Base-by-base conservation (phyloP, 37 sponge, comb jelly and placozoan genomes). In the Ephydatia muelleri region DNA sequence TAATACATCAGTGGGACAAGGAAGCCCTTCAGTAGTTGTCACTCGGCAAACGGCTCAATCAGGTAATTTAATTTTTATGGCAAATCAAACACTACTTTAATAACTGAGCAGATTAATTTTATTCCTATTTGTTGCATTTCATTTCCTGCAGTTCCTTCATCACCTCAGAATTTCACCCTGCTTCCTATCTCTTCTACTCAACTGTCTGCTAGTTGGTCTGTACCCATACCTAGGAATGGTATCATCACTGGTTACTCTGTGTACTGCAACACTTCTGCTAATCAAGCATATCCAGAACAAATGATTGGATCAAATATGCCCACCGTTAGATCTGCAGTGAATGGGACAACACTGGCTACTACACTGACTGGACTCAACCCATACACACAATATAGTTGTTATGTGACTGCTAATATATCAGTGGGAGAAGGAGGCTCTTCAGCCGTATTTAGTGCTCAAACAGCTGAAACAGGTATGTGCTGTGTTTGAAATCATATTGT, bases 351-450 rank as follows among this genome's bases (percentile, higher is more conserved):
- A 57, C 57, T 57, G 57, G 39, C 37, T 73, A 43, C 21, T n/a
- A 72, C 39, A 32, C 26, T 83, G 29, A 72, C 28, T 28, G 83
- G 83, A 38, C 73, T 83, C 22, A 43, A 40, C 26, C 74, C 74
- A 39, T 83, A 47, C 37, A 83, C 83, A 27, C 36, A 39, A 19
- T 83, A 83, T 72, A 31, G 40, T 23, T 72, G 71, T 71, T 38
- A 70, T 72, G 83, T 72, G 35, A 72, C 83, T 72, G 83, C 83
- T 72, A 72, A 73, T 72, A 73, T 75, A 72, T 27, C 21, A 43
- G 73, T 49, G 31, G 83, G 83, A 73, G 30, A 70, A 12, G 73
- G 83, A 57, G 16, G 57, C 57, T 21, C 57, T 57, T 57, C 57
- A 57, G 16, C 16, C 19, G 19, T 57, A 19, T 5, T 57, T 21